Evolutionary conservation across 2,888 invertebrate genomes (phyloP).

Genomic region (Dryococelus australis): DNA sequence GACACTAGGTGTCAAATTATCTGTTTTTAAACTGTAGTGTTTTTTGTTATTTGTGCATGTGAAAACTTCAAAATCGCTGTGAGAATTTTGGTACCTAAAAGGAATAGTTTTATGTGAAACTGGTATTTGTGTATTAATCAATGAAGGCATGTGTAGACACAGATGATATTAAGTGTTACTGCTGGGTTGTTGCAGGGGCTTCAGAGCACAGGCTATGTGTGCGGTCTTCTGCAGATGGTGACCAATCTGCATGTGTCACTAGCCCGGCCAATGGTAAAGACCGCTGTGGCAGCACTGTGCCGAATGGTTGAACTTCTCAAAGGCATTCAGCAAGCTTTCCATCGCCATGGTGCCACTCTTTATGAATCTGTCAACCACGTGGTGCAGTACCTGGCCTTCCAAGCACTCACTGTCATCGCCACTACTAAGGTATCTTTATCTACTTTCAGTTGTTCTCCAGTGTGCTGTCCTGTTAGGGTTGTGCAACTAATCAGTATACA

Average conservation of each 20-base stretch:
- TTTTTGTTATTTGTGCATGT: no score
- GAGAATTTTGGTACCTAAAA: no score
- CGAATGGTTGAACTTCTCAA: constrained; percentile 83
- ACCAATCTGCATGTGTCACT: constrained; percentile 75
- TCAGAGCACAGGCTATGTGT: constrained; percentile 72
- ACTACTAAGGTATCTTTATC: constrained; percentile 67
- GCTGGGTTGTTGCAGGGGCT: constrained; percentile 62
- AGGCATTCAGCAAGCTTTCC: constrained; percentile 74
- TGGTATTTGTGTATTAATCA: no score
- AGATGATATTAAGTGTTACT: no score
- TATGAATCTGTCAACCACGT: constrained; percentile 78
- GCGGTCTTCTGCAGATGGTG: constrained; percentile 65
- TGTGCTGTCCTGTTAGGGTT: no score
- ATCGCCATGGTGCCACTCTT: constrained; percentile 72
- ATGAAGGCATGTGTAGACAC: no score
- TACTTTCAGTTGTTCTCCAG: no score
- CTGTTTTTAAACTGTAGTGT: no score
- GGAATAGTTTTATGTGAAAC: no score
- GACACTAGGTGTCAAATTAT: no score
- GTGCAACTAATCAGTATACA: no score
- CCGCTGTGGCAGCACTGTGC: constrained; percentile 76
- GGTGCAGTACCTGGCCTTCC: constrained; percentile 80
- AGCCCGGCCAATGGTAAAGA: constrained; percentile 79
- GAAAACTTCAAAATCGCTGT: no score
- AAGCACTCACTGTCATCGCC: constrained; percentile 71